Evolutionary conservation across 2,888 invertebrate genomes (phyloP), one percentile per base, ranked within the genome.

Genomic region (Arrhopalites spinosus): DNA sequence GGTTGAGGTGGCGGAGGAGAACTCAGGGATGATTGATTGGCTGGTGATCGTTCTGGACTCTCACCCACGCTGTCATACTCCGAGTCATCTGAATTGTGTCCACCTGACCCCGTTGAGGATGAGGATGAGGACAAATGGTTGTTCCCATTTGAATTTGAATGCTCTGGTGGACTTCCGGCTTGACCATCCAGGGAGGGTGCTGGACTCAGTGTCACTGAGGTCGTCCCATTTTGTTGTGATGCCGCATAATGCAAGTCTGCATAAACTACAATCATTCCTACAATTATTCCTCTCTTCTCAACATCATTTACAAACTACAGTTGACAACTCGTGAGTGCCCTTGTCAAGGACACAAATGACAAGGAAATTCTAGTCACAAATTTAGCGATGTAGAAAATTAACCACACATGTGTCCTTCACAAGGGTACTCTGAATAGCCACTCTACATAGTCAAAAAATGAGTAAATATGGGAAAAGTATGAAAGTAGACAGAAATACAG

Each of bases 131-230:
- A 78, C 75, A 78, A 79, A 72, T 76, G 79, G 70, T 79, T 79
- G 66, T 77, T 78, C 45, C 79, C 79, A 73, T 79, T 78, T 7
- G 79, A 77, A 50, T 73, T 77, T 23, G 79, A 80, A 84, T 92
- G 90, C 84, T 93, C 83, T 63, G 79, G 93, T 5, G 94, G 94
- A 83, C 93, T 93, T 72, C 94, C 93, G 66, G 93, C 92, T 84
- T 92, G 91, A 84, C 94, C 94, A 85, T 94, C 94, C 25, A 94
- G 90, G 53, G 94, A 94, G 7, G 95, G 95, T 27, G 95, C 94
- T 75, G 95, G 95, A 85, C 94, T 94, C 83, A 95, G 88, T 36
- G 95, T 95, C 53, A 95, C 95, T 72, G 95, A 95, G 1, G 82
- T 82, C 29, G 81, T 81, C 50, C 81, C 81, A 73, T 83, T 81